phyloP scores from a whole-genome alignment of 53 echinoderm and acorn worm species.

The Echinarachnius parma region DNA sequence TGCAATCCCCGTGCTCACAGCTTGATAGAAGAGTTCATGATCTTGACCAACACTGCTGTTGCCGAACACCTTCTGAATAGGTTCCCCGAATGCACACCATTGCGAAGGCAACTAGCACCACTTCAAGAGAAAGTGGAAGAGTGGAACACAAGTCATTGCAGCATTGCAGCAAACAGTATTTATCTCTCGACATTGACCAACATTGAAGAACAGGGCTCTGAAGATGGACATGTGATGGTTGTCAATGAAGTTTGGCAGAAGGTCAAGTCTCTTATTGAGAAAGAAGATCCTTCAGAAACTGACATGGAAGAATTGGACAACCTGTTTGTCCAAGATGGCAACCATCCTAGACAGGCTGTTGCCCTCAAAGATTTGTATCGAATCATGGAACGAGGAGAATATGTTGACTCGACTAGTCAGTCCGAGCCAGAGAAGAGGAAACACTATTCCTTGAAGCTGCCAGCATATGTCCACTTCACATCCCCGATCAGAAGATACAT shows the following conservation, averaged over 20 bases:
- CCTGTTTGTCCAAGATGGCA: slow-evolving; percentile 60
- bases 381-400: slow-evolving; percentile 61
- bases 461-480: slow-evolving; percentile 60
- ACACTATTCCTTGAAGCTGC: slow-evolving; percentile 57
- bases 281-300: slow-evolving; percentile 13
- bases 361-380: slow-evolving; percentile 49
- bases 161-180: slow-evolving; percentile 54
- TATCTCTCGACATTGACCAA: slow-evolving; percentile 18
- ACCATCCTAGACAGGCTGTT: slow-evolving; percentile 70
- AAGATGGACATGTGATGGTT: background rate
- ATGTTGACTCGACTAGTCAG: slow-evolving; percentile 62
- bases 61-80: slow-evolving; percentile 50
- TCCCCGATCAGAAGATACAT: slow-evolving; percentile 80
- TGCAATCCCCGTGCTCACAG: slow-evolving; percentile 64
- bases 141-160: slow-evolving; percentile 46
- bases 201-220: slow-evolving; percentile 2
- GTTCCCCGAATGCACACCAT: slow-evolving; percentile 55
- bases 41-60: slow-evolving; percentile 62
- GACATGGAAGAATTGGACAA: slow-evolving; percentile 56
- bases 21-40: slow-evolving; percentile 72
- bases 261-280: background rate
- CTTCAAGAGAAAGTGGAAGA: slow-evolving; percentile 39
- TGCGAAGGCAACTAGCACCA: slow-evolving; percentile 70
- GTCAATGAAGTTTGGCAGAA: slow-evolving; percentile 6
- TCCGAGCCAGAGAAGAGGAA: slow-evolving; percentile 14